Evolutionary conservation across 2,797 vertebrate genomes (phyloP), one percentile per base, ranked within the genome.

Genomic region (Rhinichthys osculus): DNA sequence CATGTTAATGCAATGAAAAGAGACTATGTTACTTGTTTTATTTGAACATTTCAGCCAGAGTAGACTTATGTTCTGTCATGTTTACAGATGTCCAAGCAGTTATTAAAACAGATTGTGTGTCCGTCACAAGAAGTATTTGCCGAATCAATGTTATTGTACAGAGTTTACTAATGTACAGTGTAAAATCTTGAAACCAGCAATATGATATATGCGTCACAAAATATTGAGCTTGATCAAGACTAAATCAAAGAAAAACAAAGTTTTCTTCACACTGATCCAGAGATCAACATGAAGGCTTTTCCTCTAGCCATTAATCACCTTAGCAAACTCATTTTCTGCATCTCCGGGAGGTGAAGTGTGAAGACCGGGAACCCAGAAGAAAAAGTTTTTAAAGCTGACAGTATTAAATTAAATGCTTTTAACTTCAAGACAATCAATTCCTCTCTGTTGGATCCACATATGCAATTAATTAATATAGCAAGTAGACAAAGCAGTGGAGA

Each of bases 291-390:
- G 7, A 82, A 57, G 2, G n/a, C 52, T 84, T 44, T 79, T 76
- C 78, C 52, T 86, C 40, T 82, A 76, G 62, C 52, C 76, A 90
- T 90, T 88, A 89, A 90, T 90, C 90, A 88, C 78, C 66, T 59
- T 47, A 85, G 78, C 77, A 80, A 78, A 74, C 79, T 86, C 84
- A 89, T 85, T 86, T 89, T 83, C 86, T 87, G 81, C 83, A 71
- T 79, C 38, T 52, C 19, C 67, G 70, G 87, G 81, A 87, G 73
- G 78, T 87, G 30, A 80, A 76, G 52, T 86, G 79, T 84, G 57
- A 78, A 84, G 50, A 82, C 78, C 85, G 85, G 74, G 44, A 38
- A 82, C 70, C 77, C 42, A 81, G 59, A 84, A 72, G 70, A 66
- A 82, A 59, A 67, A 5, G 11, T 5, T 78, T 23, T 84, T 52